Percentiles rank a stretch among this genome's conserved stretches.
Evolutionary conservation across 2,113 vertebrate genomes (phyloP).

Genomic region (Melanerpes formicivorus): DNA sequence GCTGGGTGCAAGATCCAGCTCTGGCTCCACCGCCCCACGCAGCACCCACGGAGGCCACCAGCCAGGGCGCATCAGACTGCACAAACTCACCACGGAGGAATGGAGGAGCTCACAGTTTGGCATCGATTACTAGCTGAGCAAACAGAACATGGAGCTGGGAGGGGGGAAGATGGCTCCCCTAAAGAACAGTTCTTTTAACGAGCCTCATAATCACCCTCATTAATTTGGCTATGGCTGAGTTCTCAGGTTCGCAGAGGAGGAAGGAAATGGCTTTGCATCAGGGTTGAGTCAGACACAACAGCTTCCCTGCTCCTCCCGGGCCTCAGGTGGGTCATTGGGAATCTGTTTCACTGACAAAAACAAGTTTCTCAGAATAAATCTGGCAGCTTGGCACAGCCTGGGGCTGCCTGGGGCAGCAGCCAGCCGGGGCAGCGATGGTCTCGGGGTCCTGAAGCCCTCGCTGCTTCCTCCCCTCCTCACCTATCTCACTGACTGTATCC

Average conservation of each 20-base stretch:
- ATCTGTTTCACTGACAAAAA: not conserved
- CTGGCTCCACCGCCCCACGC: not conserved
- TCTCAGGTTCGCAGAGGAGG: not conserved
- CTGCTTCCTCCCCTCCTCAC: not conserved
- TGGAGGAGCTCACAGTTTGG: not conserved
- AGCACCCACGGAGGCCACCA: not conserved
- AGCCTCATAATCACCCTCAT: constrained; percentile 39
- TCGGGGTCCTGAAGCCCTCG: rapidly evolving
- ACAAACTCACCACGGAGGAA: not conserved
- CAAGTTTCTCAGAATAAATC: not conserved
- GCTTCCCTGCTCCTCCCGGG: not conserved
- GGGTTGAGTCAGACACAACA: not conserved
- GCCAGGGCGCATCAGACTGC: not conserved
- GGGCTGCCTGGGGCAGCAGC: no score
- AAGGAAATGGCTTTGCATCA: not conserved
- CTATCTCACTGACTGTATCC: rapidly evolving
- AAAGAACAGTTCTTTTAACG: constrained; percentile 55
- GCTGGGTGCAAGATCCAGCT: rapidly evolving
- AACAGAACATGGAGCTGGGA: not conserved
- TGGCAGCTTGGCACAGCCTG: rapidly evolving
- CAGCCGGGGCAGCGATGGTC: rapidly evolving
- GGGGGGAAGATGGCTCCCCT: constrained; percentile 13
- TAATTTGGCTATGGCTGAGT: constrained; percentile 41
- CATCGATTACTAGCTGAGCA: constrained; percentile 35
- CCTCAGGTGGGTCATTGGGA: not conserved